phyloP scores from a whole-genome alignment of 2,888 invertebrate species.

The Drosophila lacicola region DNA sequence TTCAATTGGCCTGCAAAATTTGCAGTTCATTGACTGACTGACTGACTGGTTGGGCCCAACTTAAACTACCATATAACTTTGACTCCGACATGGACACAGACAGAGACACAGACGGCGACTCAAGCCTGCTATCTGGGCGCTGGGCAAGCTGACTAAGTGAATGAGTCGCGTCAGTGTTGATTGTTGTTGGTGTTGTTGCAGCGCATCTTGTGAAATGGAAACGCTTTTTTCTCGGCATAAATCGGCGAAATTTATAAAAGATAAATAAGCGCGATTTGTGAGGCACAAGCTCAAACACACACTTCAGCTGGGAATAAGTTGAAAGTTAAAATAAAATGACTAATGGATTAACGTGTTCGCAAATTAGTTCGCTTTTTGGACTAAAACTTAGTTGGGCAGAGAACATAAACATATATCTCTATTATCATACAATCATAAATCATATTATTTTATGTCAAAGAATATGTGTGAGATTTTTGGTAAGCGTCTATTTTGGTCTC shows the following conservation, averaged over 20 bases:
- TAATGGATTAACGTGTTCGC: conserved; percentile 65
- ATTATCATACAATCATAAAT: too few relatives aligned
- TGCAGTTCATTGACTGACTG: conserved; percentile 75
- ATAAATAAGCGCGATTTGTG: conserved; percentile 71
- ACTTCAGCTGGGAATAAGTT: conserved; percentile 41
- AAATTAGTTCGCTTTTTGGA: conserved; percentile 39
- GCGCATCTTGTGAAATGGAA: conserved; percentile 52
- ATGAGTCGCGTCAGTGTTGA: conserved; percentile 62
- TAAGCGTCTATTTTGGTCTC: too few relatives aligned
- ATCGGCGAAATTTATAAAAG: conserved; percentile 59
- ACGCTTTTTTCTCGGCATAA: conserved; percentile 24
- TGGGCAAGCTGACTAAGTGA: conserved; percentile 66
- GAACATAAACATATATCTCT: not conserved
- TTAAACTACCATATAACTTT: conserved; percentile 52
- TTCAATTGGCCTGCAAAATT: conserved; percentile 49
- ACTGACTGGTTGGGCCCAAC: conserved; percentile 51
- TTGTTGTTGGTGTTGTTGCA: conserved; percentile 33
- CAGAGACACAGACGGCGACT: conserved; percentile 4
- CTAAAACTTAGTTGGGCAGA: not conserved
- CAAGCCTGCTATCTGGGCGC: conserved; percentile 15
- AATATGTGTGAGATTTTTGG: too few relatives aligned
- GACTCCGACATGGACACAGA: conserved; percentile 20
- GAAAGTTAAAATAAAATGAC: conserved; percentile 75
- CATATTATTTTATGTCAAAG: too few relatives aligned
- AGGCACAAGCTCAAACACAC: conserved; percentile 30